These are phyloP conservation scores for Amitus sp. DNA, from an alignment of 2,888 invertebrate species.

Conservation along the genomic window DNA sequence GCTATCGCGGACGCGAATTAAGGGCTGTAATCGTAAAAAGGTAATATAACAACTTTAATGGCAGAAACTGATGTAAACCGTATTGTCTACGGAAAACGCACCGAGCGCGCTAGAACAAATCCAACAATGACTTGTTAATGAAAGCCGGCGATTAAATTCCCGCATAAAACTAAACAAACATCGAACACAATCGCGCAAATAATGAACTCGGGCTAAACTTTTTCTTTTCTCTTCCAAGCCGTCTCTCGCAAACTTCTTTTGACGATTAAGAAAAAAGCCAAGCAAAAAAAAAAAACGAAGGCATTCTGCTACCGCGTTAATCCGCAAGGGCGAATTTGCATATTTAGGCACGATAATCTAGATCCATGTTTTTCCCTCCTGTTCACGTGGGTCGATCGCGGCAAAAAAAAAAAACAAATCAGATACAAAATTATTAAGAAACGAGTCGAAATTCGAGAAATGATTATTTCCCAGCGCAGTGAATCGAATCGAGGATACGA, in stretches of 20 bases:
- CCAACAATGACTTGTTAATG: constrained; percentile 6
- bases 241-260: no score
- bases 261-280: no score
- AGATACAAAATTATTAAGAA: no score
- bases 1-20: constrained; percentile 12
- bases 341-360: constrained; percentile 22
- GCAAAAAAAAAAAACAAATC: constrained; percentile 1
- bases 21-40: constrained; percentile 14
- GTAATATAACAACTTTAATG: constrained; percentile 15
- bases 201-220: no score
- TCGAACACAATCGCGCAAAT: not conserved
- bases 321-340: constrained; percentile 17
- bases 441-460: no score
- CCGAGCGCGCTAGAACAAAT: constrained; percentile 1
- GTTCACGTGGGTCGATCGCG: constrained; percentile 16
- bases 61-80: constrained; percentile 18
- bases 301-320: not conserved
- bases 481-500: not conserved
- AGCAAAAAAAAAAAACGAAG: not conserved
- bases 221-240: no score
- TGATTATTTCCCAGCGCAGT: no score
- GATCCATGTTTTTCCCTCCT: constrained; percentile 14
- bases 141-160: not conserved
- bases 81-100: constrained; percentile 8
- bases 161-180: not conserved